These are phyloP conservation scores for Apodemus sylvaticus DNA, from an alignment of 2,113 vertebrate species.

Conservation along the genomic window DNA sequence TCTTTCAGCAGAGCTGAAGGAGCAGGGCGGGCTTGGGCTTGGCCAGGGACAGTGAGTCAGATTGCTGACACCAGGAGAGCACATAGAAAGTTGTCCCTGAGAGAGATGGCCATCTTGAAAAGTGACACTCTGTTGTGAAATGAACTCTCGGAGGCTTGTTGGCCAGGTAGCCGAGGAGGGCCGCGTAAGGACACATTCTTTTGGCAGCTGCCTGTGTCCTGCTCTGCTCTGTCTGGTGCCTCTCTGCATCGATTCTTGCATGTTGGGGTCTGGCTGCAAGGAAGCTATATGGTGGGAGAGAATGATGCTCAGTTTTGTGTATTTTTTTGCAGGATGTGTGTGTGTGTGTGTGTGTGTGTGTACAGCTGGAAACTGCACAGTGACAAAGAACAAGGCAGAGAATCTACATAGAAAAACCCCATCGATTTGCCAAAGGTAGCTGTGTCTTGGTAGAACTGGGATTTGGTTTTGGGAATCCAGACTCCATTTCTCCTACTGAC, in stretches of 20 bases:
- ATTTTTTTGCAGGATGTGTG: background rate
- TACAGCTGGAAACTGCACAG: background rate
- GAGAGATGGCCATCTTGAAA: constrained; percentile 67
- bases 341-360: too few species aligned
- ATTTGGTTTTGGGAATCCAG: background rate
- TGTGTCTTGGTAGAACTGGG: background rate
- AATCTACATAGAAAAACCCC: background rate
- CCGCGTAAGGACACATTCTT: background rate
- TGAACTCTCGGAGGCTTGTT: background rate
- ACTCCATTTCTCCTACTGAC: background rate
- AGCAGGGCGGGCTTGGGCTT: background rate
- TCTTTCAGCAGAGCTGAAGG: constrained; percentile 8
- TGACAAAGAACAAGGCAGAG: background rate
- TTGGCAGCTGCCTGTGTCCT: background rate
- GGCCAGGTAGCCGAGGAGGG: constrained; percentile 26
- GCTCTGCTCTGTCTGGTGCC: background rate
- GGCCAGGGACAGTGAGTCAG: constrained; percentile 75
- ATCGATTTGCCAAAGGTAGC: background rate
- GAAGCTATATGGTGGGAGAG: background rate
- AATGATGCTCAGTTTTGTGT: background rate
- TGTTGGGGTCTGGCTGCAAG: background rate
- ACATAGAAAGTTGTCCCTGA: constrained; percentile 56
- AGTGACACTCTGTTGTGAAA: constrained; percentile 53
- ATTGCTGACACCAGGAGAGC: constrained; percentile 68
- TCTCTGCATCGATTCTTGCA: background rate